phyloP scores from a whole-genome alignment of 2,888 invertebrate genomes.

The Ommatoiulus sabulosus region DNA sequence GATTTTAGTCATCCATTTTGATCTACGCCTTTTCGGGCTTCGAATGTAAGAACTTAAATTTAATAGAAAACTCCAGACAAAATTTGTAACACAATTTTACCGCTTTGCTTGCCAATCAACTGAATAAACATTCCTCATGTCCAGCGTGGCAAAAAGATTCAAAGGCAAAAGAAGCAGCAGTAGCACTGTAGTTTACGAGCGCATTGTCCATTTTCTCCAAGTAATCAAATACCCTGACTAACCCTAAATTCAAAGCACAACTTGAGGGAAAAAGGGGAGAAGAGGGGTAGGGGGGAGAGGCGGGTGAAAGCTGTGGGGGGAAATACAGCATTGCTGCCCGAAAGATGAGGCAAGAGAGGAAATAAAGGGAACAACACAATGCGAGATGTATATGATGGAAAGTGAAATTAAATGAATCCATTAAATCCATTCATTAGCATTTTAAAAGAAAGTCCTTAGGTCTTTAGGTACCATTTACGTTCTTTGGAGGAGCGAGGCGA shows the following conservation, averaged over 20 bases:
- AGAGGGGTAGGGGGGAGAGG: not conserved
- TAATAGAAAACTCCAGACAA: conserved; percentile 36
- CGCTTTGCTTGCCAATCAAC: not conserved
- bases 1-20: not conserved
- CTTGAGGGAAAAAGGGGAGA: not conserved
- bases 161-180: not conserved
- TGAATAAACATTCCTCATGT: not conserved
- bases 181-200: conserved; percentile 14
- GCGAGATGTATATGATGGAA: conserved; percentile 30
- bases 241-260: conserved; percentile 43
- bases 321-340: not conserved
- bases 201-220: not conserved
- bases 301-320: not conserved
- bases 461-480: not conserved
- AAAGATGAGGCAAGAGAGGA: not conserved
- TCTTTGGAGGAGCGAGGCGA: not conserved
- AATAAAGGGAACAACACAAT: conserved; percentile 40
- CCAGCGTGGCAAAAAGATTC: not conserved
- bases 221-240: conserved; percentile 36
- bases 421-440: conserved; percentile 14
- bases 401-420: conserved; percentile 35
- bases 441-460: conserved; percentile 32
- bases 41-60: not conserved
- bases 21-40: not conserved
- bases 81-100: not conserved